Evolutionary conservation across 2,797 vertebrate species (phyloP).

Genomic region (Thunnus albacares): DNA sequence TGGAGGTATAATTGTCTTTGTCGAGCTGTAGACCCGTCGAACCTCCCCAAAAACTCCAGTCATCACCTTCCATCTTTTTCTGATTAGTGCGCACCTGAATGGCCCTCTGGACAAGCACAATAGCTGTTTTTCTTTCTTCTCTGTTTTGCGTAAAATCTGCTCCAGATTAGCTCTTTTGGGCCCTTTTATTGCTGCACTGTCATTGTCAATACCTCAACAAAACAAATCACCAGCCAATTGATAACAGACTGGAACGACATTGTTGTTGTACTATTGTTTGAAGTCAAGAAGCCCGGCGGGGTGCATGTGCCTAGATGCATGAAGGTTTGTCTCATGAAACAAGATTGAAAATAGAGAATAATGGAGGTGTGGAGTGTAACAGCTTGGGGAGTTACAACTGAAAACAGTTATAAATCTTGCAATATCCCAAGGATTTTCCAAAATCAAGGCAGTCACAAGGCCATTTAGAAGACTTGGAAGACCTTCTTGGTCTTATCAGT

Average conservation of each 20-base stretch:
- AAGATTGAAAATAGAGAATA: constrained; percentile 20
- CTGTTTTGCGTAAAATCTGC: constrained; percentile 50
- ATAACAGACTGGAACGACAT: constrained; percentile 61
- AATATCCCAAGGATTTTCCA: constrained; percentile 38
- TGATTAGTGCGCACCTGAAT: constrained; percentile 78
- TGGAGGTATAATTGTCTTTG: constrained; percentile 71
- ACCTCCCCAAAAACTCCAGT: constrained; percentile 62
- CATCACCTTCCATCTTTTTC: constrained; percentile 75
- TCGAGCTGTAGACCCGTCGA: constrained; percentile 43
- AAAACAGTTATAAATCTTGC: constrained; percentile 56
- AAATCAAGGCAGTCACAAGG: constrained; percentile 18
- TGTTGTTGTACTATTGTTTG: constrained; percentile 57
- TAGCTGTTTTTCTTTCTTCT: constrained; percentile 10
- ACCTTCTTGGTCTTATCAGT: constrained; percentile 47
- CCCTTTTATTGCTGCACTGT: constrained; percentile 52
- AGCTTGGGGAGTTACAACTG: constrained; percentile 36
- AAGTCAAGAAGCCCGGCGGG: constrained; percentile 30
- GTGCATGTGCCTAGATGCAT: constrained; percentile 1
- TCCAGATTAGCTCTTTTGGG: constrained; percentile 62
- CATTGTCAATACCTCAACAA: constrained; percentile 52
- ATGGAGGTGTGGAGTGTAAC: constrained; percentile 31
- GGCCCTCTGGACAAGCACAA: constrained; percentile 62
- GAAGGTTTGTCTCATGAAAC: constrained; percentile 28
- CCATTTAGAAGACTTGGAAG: constrained; percentile 48
- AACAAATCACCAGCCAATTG: constrained; percentile 68